These are phyloP conservation scores for Spilosoma lubricipeda DNA, from an alignment of 2,888 invertebrate genomes.

Conservation along the genomic window DNA sequence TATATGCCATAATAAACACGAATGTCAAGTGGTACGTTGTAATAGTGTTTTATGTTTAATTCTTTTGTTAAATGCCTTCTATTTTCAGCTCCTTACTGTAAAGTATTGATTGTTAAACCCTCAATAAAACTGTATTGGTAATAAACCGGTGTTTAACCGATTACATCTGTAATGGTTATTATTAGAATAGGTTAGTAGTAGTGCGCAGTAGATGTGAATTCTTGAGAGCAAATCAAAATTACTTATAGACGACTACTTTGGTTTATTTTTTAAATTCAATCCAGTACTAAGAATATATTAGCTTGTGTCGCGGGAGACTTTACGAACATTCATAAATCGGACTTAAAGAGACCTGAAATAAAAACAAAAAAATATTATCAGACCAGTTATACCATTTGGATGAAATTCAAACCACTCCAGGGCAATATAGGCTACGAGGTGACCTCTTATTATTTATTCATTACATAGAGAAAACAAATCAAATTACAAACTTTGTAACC, in stretches of 20 bases:
- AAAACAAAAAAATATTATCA: too few relatives aligned
- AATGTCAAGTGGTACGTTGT: conserved; percentile 15
- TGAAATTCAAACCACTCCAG: too few relatives aligned
- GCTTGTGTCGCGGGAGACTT: too few relatives aligned
- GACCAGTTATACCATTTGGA: too few relatives aligned
- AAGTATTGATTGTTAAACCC: conserved; percentile 7
- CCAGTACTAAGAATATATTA: too few relatives aligned
- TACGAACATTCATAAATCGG: too few relatives aligned
- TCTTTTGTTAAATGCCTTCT: conserved; percentile 10
- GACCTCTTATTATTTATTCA: too few relatives aligned
- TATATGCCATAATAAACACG: conserved; percentile 13
- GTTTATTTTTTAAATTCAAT: too few relatives aligned
- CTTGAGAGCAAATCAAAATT: not conserved
- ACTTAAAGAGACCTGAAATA: too few relatives aligned
- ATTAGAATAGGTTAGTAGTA: not conserved
- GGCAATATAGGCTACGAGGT: too few relatives aligned
- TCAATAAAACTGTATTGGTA: conserved; percentile 2
- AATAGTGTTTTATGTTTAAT: conserved; percentile 7
- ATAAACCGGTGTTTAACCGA: not conserved
- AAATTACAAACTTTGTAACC: too few relatives aligned
- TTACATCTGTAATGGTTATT: not conserved
- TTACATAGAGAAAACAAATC: too few relatives aligned
- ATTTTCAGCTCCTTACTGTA: conserved; percentile 10
- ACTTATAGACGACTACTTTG: accelerated
- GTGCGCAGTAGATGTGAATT: not conserved